A percentile compares a stretch with the other conserved stretches of the same genome.
Conservation (phyloP, 2,797 vertebrate species). For the Zonotrichia albicollis region DNA sequence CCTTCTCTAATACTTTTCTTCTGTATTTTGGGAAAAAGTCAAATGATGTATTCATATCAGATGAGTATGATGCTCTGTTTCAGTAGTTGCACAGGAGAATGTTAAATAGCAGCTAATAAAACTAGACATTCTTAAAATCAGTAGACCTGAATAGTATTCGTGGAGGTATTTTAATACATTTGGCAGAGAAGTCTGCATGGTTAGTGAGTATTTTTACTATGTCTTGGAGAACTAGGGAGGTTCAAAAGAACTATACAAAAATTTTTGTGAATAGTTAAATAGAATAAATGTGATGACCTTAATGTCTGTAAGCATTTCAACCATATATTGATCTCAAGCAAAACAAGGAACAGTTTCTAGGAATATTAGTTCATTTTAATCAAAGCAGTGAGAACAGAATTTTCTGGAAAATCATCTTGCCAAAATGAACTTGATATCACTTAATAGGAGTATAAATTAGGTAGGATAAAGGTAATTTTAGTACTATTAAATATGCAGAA, state of each 20-base stretch:
- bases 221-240: neutral
- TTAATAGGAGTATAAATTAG: neutral
- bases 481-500: neutral
- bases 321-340: neutral
- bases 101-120: constrained; percentile 68
- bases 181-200: constrained; percentile 42
- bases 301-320: neutral
- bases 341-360: neutral
- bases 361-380: constrained; percentile 5
- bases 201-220: constrained; percentile 1
- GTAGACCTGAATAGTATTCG: constrained; percentile 51
- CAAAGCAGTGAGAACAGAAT: neutral
- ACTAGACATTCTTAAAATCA: constrained; percentile 60
- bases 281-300: neutral
- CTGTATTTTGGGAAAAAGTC: neutral
- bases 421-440: neutral
- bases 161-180: constrained; percentile 56
- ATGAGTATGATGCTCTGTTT: constrained; percentile 29
- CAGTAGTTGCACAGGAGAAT: constrained; percentile 16
- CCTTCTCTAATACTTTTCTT: neutral
- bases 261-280: neutral
- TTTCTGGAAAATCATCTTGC: constrained; percentile 27
- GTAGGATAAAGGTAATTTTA: constrained; percentile 7
- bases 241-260: constrained; percentile 4
- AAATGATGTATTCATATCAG: constrained; percentile 3